These are phyloP conservation scores for Himalopsyche japonica DNA, from an alignment of 2,888 invertebrate species.

Conservation along the genomic window DNA sequence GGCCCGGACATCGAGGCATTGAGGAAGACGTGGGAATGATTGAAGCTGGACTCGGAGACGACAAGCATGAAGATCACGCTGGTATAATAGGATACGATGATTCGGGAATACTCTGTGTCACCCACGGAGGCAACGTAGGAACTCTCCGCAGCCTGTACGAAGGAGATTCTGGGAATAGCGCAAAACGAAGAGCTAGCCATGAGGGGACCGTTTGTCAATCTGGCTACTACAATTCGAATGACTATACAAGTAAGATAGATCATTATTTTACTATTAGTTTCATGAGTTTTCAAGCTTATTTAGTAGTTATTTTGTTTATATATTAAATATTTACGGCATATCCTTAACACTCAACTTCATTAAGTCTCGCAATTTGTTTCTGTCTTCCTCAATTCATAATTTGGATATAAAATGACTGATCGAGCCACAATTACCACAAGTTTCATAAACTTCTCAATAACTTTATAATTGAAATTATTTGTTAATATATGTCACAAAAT, in stretches of 20 bases:
- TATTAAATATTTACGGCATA: too few relatives aligned
- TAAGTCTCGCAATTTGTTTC: too few relatives aligned
- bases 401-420: too few relatives aligned
- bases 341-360: too few relatives aligned
- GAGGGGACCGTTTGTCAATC: slow-evolving; percentile 27
- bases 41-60: neutral
- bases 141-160: neutral
- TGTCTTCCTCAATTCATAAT: too few relatives aligned
- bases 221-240: neutral
- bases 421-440: too few relatives aligned
- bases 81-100: neutral
- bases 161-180: slow-evolving; percentile 6
- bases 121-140: neutral
- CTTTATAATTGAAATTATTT: too few relatives aligned
- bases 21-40: neutral
- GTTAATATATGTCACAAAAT: too few relatives aligned
- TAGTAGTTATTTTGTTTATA: too few relatives aligned
- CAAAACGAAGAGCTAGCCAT: slow-evolving; percentile 30
- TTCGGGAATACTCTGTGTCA: neutral
- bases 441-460: too few relatives aligned
- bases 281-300: too few relatives aligned
- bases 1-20: neutral
- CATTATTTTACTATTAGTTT: too few relatives aligned
- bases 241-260: slow-evolving; percentile 12
- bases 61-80: neutral